phyloP scores from a whole-genome alignment of 2,888 invertebrate species.

The Hirtodrosophila trivittata region DNA sequence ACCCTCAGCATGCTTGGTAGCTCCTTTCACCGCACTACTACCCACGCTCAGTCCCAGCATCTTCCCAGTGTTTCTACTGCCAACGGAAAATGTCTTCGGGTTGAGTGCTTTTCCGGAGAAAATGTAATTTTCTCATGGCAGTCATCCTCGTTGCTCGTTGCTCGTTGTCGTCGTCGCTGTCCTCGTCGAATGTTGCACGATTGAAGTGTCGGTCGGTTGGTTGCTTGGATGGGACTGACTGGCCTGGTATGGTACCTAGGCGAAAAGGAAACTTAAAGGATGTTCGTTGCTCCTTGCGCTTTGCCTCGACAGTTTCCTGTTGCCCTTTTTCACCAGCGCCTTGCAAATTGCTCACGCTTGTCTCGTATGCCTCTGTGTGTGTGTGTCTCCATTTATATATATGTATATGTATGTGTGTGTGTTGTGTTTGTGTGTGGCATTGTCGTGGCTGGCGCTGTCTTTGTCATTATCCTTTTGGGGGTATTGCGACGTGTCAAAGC shows the following conservation, averaged over 20 bases:
- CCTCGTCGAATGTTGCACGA: conserved; percentile 74
- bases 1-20: conserved; percentile 45
- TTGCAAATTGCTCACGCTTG: conserved; percentile 78
- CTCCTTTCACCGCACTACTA: conserved; percentile 28
- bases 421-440: conserved; percentile 48
- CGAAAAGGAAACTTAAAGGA: conserved; percentile 79
- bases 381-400: conserved; percentile 10
- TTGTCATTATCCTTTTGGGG: conserved; percentile 80
- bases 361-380: conserved; percentile 37
- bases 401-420: conserved; percentile 4
- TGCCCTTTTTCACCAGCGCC: conserved; percentile 75
- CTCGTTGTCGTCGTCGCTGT: conserved; percentile 24
- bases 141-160: conserved; percentile 48
- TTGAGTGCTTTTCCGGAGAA: conserved; percentile 79
- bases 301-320: conserved; percentile 66
- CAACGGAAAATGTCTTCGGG: conserved; percentile 78
- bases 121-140: conserved; percentile 81
- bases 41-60: neutral
- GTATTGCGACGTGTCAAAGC: conserved; percentile 81
- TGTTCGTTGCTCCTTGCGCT: conserved; percentile 35
- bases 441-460: conserved; percentile 78
- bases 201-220: conserved; percentile 72
- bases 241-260: conserved; percentile 67
- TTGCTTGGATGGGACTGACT: conserved; percentile 31
- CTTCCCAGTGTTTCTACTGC: conserved; percentile 56